A percentile compares a stretch with the other conserved stretches of the same genome.
These are phyloP conservation scores for Scolopax rusticola DNA, from an alignment of 2,797 vertebrate species.

Conservation along the genomic window DNA sequence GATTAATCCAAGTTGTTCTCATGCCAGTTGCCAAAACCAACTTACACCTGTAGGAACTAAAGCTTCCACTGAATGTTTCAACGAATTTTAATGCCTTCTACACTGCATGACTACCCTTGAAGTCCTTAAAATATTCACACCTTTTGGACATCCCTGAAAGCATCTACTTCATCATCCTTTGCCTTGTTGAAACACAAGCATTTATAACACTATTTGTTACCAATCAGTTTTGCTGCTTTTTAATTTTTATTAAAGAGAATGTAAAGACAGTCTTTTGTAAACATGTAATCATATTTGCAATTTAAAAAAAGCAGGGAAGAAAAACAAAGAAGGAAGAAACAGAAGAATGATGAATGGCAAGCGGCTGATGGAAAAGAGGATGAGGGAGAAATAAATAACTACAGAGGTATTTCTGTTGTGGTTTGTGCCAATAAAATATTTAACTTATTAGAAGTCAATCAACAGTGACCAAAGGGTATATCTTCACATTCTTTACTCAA, in stretches of 20 bases:
- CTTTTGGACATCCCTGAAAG: background rate
- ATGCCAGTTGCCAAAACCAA: background rate
- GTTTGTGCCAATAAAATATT: background rate
- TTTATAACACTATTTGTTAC: background rate
- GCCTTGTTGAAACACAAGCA: background rate
- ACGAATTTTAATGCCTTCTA: background rate
- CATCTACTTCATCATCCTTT: background rate
- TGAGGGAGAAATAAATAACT: background rate
- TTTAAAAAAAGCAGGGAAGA: constrained; percentile 27
- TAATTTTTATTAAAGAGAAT: background rate
- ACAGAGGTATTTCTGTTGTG: background rate
- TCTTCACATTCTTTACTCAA: background rate
- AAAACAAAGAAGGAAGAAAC: constrained; percentile 46
- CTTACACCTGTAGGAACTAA: background rate
- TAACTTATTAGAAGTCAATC: background rate
- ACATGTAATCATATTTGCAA: constrained; percentile 63
- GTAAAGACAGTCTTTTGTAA: constrained; percentile 32
- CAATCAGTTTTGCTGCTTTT: constrained; percentile 22
- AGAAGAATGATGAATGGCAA: constrained; percentile 52
- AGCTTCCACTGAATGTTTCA: background rate
- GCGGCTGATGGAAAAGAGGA: background rate
- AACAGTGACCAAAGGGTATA: background rate
- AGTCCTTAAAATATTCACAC: background rate
- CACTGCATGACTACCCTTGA: background rate
- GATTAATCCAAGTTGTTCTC: background rate